Evolutionary conservation across 2,888 invertebrate genomes (phyloP).

Genomic region (Ornithoptera priamus): DNA sequence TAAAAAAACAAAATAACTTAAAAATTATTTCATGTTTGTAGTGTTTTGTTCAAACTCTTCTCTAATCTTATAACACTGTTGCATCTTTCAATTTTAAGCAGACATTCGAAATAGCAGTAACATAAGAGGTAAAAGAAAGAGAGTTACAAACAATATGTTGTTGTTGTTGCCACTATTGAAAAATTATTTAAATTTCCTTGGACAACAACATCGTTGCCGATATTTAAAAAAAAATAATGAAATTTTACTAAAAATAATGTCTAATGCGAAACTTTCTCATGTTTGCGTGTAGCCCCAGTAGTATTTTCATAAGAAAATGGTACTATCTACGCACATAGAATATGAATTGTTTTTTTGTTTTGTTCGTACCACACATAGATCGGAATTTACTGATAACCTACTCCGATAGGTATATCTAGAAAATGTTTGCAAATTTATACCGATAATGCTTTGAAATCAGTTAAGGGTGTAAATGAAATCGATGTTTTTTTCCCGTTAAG

Average conservation of each 20-base stretch:
- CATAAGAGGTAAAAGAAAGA: not conserved
- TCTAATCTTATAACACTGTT: not conserved
- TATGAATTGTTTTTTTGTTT: constrained; percentile 14
- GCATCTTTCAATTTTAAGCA: not conserved
- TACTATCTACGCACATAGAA: constrained; percentile 12
- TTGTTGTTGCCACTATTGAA: not conserved
- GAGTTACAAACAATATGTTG: no score
- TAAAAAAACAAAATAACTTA: not conserved
- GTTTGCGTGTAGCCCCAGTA: not conserved
- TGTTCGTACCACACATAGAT: constrained; percentile 23
- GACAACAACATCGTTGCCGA: no score
- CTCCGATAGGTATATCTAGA: constrained; percentile 9
- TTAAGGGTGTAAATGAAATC: not conserved
- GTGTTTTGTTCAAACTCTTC: not conserved
- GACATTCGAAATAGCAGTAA: not conserved
- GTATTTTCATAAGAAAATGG: constrained; percentile 1
- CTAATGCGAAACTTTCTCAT: constrained; percentile 14
- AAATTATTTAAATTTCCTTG: not conserved
- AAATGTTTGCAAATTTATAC: not conserved
- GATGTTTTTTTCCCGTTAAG: no score
- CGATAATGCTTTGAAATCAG: not conserved
- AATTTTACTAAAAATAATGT: not conserved
- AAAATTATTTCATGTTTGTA: not conserved
- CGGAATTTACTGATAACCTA: constrained; percentile 24
- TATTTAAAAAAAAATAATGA: no score